These are phyloP conservation scores for Boloria euphrosyne DNA, from an alignment of 2,888 invertebrate genomes.

Conservation along the genomic window DNA sequence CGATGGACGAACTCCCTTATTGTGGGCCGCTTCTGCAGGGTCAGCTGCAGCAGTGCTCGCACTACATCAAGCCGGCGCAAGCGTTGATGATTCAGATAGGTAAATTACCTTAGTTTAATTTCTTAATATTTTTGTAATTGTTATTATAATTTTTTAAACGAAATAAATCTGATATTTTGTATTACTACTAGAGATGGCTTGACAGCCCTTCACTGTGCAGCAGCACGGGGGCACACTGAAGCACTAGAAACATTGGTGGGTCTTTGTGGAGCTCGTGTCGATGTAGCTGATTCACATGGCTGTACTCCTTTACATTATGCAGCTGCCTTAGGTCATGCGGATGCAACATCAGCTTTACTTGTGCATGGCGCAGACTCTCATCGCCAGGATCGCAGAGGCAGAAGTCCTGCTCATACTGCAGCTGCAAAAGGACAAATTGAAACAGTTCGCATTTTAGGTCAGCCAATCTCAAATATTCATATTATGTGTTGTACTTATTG, in stretches of 20 bases:
- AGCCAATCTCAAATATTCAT: conserved; percentile 12
- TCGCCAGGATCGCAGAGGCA: conserved; percentile 94
- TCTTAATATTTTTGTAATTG: not conserved
- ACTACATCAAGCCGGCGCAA: conserved; percentile 92
- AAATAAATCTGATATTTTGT: not conserved
- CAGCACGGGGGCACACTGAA: conserved; percentile 96
- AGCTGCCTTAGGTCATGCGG: conserved; percentile 96
- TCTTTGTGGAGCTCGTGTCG: conserved; percentile 93
- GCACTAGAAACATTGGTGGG: conserved; percentile 94
- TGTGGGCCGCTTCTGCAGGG: conserved; percentile 99
- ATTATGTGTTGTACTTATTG: conserved; percentile 33
- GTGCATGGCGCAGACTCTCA: conserved; percentile 95
- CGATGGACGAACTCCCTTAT: conserved; percentile 95
- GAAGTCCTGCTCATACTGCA: conserved; percentile 96
- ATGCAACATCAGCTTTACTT: conserved; percentile 94
- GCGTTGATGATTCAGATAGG: conserved; percentile 92
- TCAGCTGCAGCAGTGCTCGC: conserved; percentile 95
- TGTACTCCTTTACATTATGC: conserved; percentile 98
- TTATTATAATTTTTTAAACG: not conserved
- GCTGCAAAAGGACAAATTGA: conserved; percentile 97
- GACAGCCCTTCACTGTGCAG: conserved; percentile 97
- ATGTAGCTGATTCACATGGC: conserved; percentile 95
- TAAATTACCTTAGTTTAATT: conserved; percentile 17
- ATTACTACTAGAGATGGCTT: conserved; percentile 90
- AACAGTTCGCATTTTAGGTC: conserved; percentile 88